Conservation (phyloP, 2,797 vertebrate species). For the Labeo calbasu region DNA sequence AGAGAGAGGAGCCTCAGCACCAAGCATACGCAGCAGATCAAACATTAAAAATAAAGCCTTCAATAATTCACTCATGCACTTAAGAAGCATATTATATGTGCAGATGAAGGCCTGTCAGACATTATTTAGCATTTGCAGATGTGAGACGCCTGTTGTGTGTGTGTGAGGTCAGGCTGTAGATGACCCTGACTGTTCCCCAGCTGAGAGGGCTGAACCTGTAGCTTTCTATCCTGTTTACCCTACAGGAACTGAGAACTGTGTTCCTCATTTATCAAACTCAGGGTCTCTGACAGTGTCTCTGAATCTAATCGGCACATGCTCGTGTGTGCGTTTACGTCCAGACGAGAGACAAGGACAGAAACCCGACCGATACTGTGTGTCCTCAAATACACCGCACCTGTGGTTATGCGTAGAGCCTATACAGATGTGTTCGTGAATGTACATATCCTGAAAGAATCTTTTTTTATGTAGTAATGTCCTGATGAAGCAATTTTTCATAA, state of each 20-base stretch:
- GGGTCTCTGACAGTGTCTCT: conserved; percentile 30
- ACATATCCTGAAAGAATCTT: background rate
- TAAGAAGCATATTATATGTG: conserved; percentile 20
- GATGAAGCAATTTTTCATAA: background rate
- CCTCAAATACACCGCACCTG: conserved; percentile 4
- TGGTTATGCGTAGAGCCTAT: background rate
- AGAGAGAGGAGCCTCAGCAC: conserved; percentile 37
- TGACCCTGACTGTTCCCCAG: conserved; percentile 45
- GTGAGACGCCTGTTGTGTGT: conserved; percentile 17
- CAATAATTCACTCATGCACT: conserved; percentile 23
- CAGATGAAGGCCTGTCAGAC: conserved; percentile 17
- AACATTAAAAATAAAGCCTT: conserved; percentile 15
- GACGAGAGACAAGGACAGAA: conserved; percentile 30
- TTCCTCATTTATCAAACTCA: conserved; percentile 58
- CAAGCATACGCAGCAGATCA: conserved; percentile 6
- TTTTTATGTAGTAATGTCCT: background rate
- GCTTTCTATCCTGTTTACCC: conserved; percentile 60
- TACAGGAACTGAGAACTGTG: conserved; percentile 57
- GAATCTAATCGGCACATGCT: conserved; percentile 31
- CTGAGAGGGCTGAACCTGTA: conserved; percentile 52
- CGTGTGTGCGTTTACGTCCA: conserved; percentile 16
- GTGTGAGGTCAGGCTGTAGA: background rate
- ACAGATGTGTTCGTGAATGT: conserved; percentile 2
- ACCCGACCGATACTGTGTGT: background rate
- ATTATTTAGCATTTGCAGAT: conserved; percentile 38